Base-by-base conservation (phyloP, 2,113 vertebrate genomes). In the Macquaria australasica region DNA sequence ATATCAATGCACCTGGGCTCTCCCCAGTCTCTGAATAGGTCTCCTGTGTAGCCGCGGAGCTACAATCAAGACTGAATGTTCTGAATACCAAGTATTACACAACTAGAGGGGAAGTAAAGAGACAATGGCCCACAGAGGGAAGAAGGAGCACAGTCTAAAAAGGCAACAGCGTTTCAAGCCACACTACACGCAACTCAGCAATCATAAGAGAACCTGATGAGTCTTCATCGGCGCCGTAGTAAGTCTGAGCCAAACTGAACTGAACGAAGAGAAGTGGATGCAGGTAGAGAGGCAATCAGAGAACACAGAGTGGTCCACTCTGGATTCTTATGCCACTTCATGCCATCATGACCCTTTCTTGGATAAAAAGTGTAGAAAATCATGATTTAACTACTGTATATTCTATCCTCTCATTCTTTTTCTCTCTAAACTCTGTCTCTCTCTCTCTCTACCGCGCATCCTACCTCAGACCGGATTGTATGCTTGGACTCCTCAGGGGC, bases 401-500 rank as follows among this genome's bases (percentile, higher is more conserved):
- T 74, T 78, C 0, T 71, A 50, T 28, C 34, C 6, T 83, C 41
- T 59, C 60, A 48, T 43, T 75, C 43, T 79, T 55, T 76, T 69
- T 62, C 28, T 84, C 43, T 68, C 25, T 66, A 8, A 23, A 51
- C n/a, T 25, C 20, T 34, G 4, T 68, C 69, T 69, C 41, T 73
- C 28, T 63, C n/a, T 73, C 59, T 69, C 45, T 51, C 59, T 63
- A 37, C 69, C 66, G 43, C 23, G 58, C 62, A 67, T 76, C 55
- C 73, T 71, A 48, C 14, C 55, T 75, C 48, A 80, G 50, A 81
- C 77, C 67, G 84, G 80, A 83, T 86, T 73, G 79, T 81, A 66
- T 75, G 73, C 79, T 86, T n/a, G 25, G 81, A 84, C 84, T 79
- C 88, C 87, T 87, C 56, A 50, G 77, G 84, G 89, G 68, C 84